These are phyloP conservation scores for Rhopalosiphum padi DNA, from an alignment of 1,140 invertebrate genomes.

Conservation along the genomic window DNA sequence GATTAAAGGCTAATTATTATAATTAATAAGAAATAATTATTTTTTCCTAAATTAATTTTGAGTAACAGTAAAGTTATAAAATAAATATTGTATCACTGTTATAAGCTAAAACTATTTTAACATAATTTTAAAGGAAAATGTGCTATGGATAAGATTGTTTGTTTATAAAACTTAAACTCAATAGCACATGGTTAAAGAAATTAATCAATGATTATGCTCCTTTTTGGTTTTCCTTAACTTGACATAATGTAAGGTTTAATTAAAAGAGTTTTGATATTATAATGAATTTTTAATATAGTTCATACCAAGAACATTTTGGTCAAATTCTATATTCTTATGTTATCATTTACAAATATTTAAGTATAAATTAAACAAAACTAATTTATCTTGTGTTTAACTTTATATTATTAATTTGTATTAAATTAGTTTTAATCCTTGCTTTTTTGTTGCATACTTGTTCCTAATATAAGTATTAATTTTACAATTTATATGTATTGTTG, in stretches of 20 bases:
- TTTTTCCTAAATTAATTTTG: neutral
- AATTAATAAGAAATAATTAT: too few species aligned
- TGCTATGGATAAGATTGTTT: neutral
- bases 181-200: neutral
- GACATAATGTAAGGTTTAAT: neutral
- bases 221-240: neutral
- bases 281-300: neutral
- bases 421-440: neutral
- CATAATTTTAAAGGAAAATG: neutral
- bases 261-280: neutral
- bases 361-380: neutral
- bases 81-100: neutral
- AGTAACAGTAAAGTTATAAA: neutral
- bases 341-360: neutral
- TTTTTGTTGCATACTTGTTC: slow-evolving; percentile 23
- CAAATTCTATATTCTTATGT: neutral
- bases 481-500: slow-evolving; percentile 20
- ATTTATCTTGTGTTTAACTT: neutral
- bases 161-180: neutral
- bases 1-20: neutral
- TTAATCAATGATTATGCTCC: neutral
- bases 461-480: slow-evolving; percentile 45
- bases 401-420: neutral
- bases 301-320: neutral
- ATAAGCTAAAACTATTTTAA: neutral